These are phyloP conservation scores for Limnephilus rhombicus DNA, from an alignment of 2,888 invertebrate species.

Conservation along the genomic window DNA sequence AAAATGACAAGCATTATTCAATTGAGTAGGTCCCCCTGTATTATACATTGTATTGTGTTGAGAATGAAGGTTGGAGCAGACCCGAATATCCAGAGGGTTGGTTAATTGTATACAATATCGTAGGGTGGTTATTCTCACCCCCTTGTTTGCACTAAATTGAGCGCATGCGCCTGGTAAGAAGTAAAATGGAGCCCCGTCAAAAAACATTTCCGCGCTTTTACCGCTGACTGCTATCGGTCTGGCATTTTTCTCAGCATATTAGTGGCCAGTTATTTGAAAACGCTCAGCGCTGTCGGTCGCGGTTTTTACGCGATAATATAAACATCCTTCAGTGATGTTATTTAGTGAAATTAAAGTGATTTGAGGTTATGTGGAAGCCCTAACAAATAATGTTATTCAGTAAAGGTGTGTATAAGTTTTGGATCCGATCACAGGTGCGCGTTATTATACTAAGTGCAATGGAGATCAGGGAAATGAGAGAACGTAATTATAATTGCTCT, in stretches of 20 bases:
- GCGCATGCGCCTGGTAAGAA: neutral
- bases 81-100: neutral
- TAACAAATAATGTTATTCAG: neutral
- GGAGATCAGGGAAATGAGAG: neutral
- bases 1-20: neutral
- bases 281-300: neutral
- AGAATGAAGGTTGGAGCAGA: neutral
- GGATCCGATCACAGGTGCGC: neutral
- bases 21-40: neutral
- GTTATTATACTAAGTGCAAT: neutral
- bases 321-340: neutral
- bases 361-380: neutral
- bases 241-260: neutral
- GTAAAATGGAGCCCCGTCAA: neutral
- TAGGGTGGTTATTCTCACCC: constrained; percentile 1
- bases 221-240: neutral
- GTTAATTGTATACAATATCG: neutral
- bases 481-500: neutral
- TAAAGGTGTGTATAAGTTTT: neutral
- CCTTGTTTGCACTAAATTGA: neutral
- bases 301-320: neutral
- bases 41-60: neutral
- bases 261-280: neutral
- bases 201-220: neutral
- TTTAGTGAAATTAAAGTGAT: neutral